Evolutionary conservation across 2,113 vertebrate species (phyloP), one percentile per base, ranked within the genome.

Genomic region (Chrysemys picta): DNA sequence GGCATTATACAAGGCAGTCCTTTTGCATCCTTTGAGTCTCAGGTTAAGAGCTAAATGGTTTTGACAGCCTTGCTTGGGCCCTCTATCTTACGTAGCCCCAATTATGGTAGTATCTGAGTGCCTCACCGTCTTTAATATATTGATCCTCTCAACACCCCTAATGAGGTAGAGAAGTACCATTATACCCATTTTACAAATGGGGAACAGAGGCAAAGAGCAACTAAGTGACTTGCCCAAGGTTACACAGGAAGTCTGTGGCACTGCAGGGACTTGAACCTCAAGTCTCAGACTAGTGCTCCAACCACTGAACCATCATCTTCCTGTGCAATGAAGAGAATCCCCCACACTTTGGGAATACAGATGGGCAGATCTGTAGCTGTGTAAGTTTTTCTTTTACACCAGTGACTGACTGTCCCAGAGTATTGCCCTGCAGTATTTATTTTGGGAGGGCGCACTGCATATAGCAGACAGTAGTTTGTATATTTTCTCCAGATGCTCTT

Each of bases 331-430:
- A 35, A 62, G 16, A n/a, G 17, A 69, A n/a, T 69, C 16, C 31
- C 16, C 35, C 62, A n/a, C 35, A 69, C 16, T 69, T 69, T 69
- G 62, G 62, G 62, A 69, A n/a, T 69, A n/a, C 31, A n/a, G 62
- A 69, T 35, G 31, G 7, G 8, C 62, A 35, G 62, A 65, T 65
- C 62, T 7, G 17, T 65, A 65, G 62, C 16, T 35, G 5, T n/a
- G 8, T 21, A n/a, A 9, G 16, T 65, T 96, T 96, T 96, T 94
- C 93, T 87, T 96, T 96, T 96, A 92, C 93, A 93, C 88, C 45
- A 0, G 25, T 93, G 94, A 90, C 85, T 92, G 96, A 86, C 93
- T 80, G 79, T 0, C 0, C 87, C 80, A 80, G 83, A 93, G 93
- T 57, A 31, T 83, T 90, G 92, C 96, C 93, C 92, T 49, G 83